Evolutionary conservation across 1,140 invertebrate genomes (phyloP).

Genomic region (Linepithema humile): DNA sequence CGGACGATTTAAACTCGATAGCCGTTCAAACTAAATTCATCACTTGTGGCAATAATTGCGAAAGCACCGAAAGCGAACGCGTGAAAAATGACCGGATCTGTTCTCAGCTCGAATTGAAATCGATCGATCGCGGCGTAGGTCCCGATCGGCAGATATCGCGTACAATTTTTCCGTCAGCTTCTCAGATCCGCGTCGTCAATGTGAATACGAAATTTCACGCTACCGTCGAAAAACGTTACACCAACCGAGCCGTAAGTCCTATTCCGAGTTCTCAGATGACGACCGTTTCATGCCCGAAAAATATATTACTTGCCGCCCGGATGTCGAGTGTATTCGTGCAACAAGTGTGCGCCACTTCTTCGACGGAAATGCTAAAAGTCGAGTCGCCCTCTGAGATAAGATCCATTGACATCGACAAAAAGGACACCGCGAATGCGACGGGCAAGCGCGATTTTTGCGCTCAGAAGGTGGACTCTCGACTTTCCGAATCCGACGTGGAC

Average conservation of each 20-base stretch:
- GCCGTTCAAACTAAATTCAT: not conserved
- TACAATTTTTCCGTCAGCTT: not conserved
- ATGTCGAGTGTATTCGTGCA: not conserved
- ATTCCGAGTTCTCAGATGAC: not conserved
- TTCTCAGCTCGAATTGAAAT: not conserved
- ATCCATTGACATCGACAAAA: not conserved
- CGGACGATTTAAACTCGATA: not conserved
- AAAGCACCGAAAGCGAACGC: not conserved
- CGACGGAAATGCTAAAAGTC: not conserved
- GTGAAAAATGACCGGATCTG: not conserved
- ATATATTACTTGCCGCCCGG: not conserved
- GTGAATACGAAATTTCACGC: conserved; percentile 40
- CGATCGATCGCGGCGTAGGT: not conserved
- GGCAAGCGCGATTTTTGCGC: not conserved
- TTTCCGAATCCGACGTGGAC: not conserved
- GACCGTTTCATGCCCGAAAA: not conserved
- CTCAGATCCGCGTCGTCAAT: conserved; percentile 13
- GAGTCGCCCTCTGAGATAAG: not conserved
- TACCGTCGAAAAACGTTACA: conserved; percentile 18
- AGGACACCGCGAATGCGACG: not conserved
- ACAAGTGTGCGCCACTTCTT: conserved; percentile 10
- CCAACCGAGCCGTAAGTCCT: not conserved
- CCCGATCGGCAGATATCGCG: not conserved
- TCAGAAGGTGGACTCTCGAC: not conserved
- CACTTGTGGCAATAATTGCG: not conserved